A percentile compares a stretch with the other conserved stretches of the same genome.
Evolutionary conservation across 2,797 vertebrate species (phyloP).

Genomic region (Catharus ustulatus): DNA sequence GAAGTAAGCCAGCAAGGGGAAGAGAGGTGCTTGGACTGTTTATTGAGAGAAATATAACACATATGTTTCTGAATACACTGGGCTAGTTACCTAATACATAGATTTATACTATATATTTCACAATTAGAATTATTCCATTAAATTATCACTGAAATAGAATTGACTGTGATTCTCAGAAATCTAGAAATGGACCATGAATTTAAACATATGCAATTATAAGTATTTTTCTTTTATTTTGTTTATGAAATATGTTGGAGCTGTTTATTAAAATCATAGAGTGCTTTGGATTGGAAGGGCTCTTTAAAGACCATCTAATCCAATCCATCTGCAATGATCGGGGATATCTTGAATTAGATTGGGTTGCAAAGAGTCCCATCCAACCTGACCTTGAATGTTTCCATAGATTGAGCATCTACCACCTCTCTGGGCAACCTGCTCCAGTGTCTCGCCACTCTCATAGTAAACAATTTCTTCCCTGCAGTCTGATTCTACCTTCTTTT

Average conservation of each 20-base stretch:
- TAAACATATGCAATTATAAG: neutral
- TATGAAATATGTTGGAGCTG: neutral
- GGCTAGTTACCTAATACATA: neutral
- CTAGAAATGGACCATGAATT: neutral
- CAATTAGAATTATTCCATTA: neutral
- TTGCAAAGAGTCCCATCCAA: rapidly evolving
- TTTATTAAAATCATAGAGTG: neutral
- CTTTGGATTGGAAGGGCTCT: neutral
- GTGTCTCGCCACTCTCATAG: rapidly evolving
- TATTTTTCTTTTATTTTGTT: neutral
- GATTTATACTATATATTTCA: neutral
- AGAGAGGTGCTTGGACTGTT: neutral
- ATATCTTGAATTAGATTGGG: neutral
- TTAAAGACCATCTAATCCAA: neutral
- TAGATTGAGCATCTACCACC: too few relatives aligned
- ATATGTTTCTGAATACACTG: neutral
- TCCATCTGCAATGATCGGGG: neutral
- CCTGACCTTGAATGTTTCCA: neutral
- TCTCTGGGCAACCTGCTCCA: neutral
- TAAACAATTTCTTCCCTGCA: neutral
- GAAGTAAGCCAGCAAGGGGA: neutral
- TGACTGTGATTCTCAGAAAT: neutral
- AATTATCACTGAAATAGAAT: neutral
- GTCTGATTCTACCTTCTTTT: neutral
- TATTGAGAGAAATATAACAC: neutral